Base-by-base conservation (phyloP, 2,113 vertebrate genomes). In the Pandion haliaetus region DNA sequence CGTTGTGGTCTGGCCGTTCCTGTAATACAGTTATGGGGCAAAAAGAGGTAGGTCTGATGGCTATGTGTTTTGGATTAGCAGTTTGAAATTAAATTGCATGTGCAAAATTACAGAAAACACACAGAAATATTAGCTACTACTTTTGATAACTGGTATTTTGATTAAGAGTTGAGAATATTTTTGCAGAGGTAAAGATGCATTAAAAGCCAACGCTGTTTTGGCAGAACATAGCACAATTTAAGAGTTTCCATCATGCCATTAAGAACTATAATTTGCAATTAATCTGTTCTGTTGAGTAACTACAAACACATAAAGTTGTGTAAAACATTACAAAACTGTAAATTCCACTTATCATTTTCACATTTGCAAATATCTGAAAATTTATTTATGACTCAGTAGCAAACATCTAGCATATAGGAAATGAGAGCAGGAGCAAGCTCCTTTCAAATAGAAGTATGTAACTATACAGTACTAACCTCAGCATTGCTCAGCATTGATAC, bases 1-100 rank as follows among this genome's bases (percentile, higher is more conserved):
- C 31, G 31, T 26, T 0, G 0, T 4, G 15, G 5, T 62, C 54
- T 55, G 66, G 57, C 36, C 24, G 13, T 36, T 45, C 6, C 13
- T 32, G n/a, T 13, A 42, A 17, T 20, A 42, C 2, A 47, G 28
- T n/a, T 45, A 44, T 4, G 14, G 32, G 32, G 38, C 14, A 5
- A 90, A 92, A 66, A 25, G 13, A 58, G 6, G 12, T 31, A 50
- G 31, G 6, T 20, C 23, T 82, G 21, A 26, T 36, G 40, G 5
- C 31, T 47, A 9, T 31, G 16, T 80, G 32, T 42, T 86, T 67
- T 67, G 17, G 11, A 47, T 55, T 50, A 72, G n/a, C 2, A 38
- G 9, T 58, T 93, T 40, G 72, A 67, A 80, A 80, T 54, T 42
- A 25, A 71, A 63, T 38, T 3, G 5, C 19, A 5, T 42, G 12